Base-by-base conservation (phyloP, 2,797 vertebrate genomes). In the Aulostomus chinensis region DNA sequence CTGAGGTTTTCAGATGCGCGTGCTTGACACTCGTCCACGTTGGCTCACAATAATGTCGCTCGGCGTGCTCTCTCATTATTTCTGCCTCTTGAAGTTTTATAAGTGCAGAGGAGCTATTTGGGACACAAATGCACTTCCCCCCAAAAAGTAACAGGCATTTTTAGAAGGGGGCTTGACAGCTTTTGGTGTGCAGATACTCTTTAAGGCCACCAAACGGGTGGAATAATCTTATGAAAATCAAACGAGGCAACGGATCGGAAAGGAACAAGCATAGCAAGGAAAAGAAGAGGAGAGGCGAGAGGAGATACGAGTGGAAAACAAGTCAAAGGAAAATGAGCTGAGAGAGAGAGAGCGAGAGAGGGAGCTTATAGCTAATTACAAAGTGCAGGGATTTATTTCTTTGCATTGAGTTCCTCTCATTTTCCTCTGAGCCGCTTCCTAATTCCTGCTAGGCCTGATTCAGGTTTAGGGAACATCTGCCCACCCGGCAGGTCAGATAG, bases 201-300 rank as follows among this genome's bases (percentile, higher is more conserved):
- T 88, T 82, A 77, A 61, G 65, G 54, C 68, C 41, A 48, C 62
- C 77, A 65, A 80, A 78, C 59, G 43, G 67, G 78, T 83, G 81
- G 79, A 87, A 88, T 83, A 83, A 88, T 86, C 77, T 63, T 58
- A 65, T 82, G 76, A 80, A 82, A 84, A 83, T 83, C 81, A 82
- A 67, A 60, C 54, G 32, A 76, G 18, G 68, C 78, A 78, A 30
- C 52, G 53, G 77, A 81, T 57, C 74, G 78, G 63, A 81, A 80
- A 61, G 62, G 64, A 83, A 39, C 50, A 34, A 54, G 59, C 37
- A 45, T 32, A 39, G 37, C 15, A 38, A 17, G 36, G 45, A 26
- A 39, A 32, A 20, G 58, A 68, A 37, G 6, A 30, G 53, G 40
- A 66, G 12, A 39, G 20, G 4, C 20, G 9, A 36, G 53, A 43